Conservation (phyloP, 1,140 invertebrate species). For the Pogonus chalceus region DNA sequence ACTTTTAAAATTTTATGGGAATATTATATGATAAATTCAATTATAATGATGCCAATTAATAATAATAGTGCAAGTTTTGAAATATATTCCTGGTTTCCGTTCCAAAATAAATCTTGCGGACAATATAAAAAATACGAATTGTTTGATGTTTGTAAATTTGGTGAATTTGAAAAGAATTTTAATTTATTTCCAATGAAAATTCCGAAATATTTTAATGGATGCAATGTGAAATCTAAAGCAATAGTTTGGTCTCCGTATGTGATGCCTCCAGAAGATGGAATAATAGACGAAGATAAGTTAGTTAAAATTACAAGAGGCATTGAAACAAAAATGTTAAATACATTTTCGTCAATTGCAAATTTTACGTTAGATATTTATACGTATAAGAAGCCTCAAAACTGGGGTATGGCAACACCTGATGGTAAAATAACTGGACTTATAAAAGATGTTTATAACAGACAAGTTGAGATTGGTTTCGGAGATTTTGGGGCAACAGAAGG, state of each 20-base stretch:
- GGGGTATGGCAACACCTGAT: not conserved
- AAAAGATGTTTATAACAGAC: not conserved
- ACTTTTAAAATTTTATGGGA: conserved; percentile 3
- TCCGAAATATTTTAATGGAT: conserved; percentile 9
- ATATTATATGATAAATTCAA: conserved; percentile 9
- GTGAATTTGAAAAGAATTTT: not conserved
- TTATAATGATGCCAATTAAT: conserved; percentile 8
- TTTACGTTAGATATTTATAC: not conserved
- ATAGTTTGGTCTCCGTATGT: conserved; percentile 10
- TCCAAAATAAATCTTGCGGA: conserved; percentile 5
- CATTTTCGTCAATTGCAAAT: not conserved
- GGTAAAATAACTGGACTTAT: conserved; percentile 7
- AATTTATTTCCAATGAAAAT: conserved; percentile 13
- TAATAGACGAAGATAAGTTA: not conserved
- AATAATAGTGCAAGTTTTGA: not conserved
- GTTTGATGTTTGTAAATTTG: conserved; percentile 7
- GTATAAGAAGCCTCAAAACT: not conserved
- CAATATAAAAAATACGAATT: conserved; percentile 8
- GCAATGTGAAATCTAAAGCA: conserved; percentile 3
- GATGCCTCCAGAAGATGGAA: not conserved
- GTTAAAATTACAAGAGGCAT: not conserved
- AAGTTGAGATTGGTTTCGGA: too few relatives aligned
- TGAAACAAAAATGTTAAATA: not conserved
- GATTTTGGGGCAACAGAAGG: too few relatives aligned
- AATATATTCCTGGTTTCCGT: conserved; percentile 14